Evolutionary conservation across 2,113 vertebrate species (phyloP), one percentile per base, ranked within the genome.

Genomic region (Stercorarius parasiticus): DNA sequence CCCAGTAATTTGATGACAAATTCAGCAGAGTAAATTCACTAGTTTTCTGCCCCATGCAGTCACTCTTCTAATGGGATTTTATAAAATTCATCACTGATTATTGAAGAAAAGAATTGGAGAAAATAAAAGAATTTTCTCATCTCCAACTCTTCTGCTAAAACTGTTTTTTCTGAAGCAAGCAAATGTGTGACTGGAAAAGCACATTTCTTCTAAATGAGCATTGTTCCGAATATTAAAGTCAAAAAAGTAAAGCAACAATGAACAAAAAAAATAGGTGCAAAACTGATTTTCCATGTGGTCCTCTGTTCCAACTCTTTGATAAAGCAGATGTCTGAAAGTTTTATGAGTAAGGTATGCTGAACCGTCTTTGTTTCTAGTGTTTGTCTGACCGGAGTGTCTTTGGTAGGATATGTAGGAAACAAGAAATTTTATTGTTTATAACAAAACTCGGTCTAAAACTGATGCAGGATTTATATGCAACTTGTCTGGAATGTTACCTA

Each of bases 361-460:
- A 45, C 12, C 74, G n/a, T 2, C 62, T 62, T 53, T 34, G n/a
- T 67, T 93, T 91, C 59, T 87, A 59, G 26, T 84, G 6, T 66
- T 87, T 70, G 32, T 86, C 34, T 74, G 9, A 65, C 58, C 22
- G 47, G 26, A 65, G 38, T 21, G 36, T 69, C 42, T 74, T 92
- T 5, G 10, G 32, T 50, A 82, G 49, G 32, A 71, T 88, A 86
- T 82, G 92, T 77, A 94, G 80, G 56, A 97, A 95, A 80, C 34
- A 73, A 67, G 52, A 81, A 26, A 76, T 81, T 86, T 95, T 91
- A 86, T 89, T 50, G 32, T 96, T 97, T 85, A 43, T 88, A 90
- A 85, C 76, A 91, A 69, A 95, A 94, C 34, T 86, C 43, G 78
- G 36, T 83, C 74, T 93, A 66, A 92, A 92, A 78, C 78, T 79